Base-by-base conservation (phyloP, 2,113 vertebrate genomes). In the Columbina picui region DNA sequence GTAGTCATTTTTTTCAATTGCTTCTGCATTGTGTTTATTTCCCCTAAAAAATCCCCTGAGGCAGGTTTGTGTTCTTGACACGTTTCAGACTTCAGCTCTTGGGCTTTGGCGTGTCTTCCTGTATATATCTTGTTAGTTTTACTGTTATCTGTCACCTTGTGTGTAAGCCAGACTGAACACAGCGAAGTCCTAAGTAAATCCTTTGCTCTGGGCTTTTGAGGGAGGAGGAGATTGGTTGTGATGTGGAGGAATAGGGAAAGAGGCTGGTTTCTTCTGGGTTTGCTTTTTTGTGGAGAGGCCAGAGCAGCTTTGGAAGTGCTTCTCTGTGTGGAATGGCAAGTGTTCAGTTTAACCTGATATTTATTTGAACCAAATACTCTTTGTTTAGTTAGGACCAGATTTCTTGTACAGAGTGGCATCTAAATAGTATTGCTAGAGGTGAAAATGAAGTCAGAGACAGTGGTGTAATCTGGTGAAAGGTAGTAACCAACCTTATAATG, bases 21-120 rank as follows among this genome's bases (percentile, higher is more conserved):
- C 6, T 92, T 86, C 70, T 93, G 63, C 43, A 71, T 45, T 91
- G 79, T 94, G 63, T 80, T 94, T 86, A 81, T 81, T 94, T 86
- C 38, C 69, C 36, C 41, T 59, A 63, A 68, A 91, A 80, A 57
- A 16, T 49, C 45, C 38, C 87, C 17, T 0, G 0, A 75, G 89
- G 89, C 52, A 43, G 25, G 11, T 6, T 43, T 92, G 20, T 84
- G 38, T 25, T 96, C 49, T 50, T 57, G 45, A 86, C 73, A 83
- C 27, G 65, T 92, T 93, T 93, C 76, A 87, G 64, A 80, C 50
- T 70, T 90, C 47, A 39, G 6, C 7, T 87, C 57, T 26, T 16
- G 0, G 2, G n/a, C 8, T 92, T 90, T 93, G 64, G 73, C 61
- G 41, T 87, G 64, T 92, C 56, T 91, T 89, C 52, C 74, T 43